Conservation (phyloP, 2,888 invertebrate genomes). For the Erannis defoliaria region DNA sequence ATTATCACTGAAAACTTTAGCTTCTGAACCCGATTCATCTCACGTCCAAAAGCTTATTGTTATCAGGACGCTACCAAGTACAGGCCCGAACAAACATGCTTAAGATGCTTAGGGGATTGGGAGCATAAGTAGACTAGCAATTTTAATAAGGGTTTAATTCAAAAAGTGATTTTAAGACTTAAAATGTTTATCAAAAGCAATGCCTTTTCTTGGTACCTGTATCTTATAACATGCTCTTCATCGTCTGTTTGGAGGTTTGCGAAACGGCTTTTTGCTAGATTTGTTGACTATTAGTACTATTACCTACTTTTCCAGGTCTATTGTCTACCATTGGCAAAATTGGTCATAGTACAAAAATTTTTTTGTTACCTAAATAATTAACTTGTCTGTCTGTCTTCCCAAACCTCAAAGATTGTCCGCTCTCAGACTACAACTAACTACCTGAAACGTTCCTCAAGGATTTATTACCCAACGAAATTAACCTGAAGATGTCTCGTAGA, state of each 20-base stretch:
- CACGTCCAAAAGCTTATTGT: constrained; percentile 39
- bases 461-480: constrained; percentile 79
- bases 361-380: not conserved
- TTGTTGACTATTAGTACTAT: not conserved
- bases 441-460: constrained; percentile 59
- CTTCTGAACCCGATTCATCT: constrained; percentile 35
- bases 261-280: too few species aligned
- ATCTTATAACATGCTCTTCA: too few species aligned
- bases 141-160: not conserved
- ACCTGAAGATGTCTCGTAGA: constrained; percentile 72
- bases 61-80: constrained; percentile 40
- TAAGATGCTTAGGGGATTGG: constrained; percentile 25
- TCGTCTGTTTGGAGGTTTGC: not conserved
- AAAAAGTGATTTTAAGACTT: not conserved
- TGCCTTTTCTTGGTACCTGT: not conserved
- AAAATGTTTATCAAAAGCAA: not conserved
- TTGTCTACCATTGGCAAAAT: not conserved
- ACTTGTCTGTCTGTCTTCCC: not conserved
- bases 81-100: constrained; percentile 39
- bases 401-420: constrained; percentile 30
- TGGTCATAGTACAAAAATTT: too few species aligned
- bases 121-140: constrained; percentile 7
- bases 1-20: constrained; percentile 38
- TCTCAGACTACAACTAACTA: constrained; percentile 45
- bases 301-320: not conserved